Evolutionary conservation across 2,113 vertebrate genomes (phyloP), one percentile per base, ranked within the genome.

Genomic region (Rhea pennata): DNA sequence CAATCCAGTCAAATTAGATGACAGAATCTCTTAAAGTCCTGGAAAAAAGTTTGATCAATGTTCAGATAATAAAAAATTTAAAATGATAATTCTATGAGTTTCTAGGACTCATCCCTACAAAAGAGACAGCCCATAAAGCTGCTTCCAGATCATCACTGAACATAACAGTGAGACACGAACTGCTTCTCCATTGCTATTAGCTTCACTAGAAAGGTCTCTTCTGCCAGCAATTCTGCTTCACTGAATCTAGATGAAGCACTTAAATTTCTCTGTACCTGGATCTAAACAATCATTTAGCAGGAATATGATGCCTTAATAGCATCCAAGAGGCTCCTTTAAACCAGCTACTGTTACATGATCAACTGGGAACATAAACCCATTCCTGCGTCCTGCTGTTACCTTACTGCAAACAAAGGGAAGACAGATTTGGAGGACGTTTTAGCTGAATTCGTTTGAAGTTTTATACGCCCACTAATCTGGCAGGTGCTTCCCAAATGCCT

Each of bases 261-360:
- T 36, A 51, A 11, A 36, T 26, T 42, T 31, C 19, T 24, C 11
- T 65, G 39, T 29, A 50, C 39, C 50, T 53, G 71, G 90, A 96
- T 72, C 83, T 64, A 89, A 91, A 74, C 31, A 91, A 92, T 66
- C 84, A 89, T 87, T 93, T 58, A 65, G 72, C 84, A 91, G 77
- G 44, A 93, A 80, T 26, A 42, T 17, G 22, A 33, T 92, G 91
- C 88, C 36, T 76, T 85, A 65, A 87, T 40, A 89, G 80, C 74
- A 87, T 61, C 64, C 0, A 1, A 92, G 93, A 87, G 71, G 74
- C 74, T 85, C 71, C 87, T 73, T 84, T 85, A 53, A 92, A 70
- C 59, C 84, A 92, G 87, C 81, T 95, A 39, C 77, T 90, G 31
- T 10, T 85, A 61, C 44, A 23, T 1, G 56, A 89, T 23, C 50